A percentile compares a stretch with the other conserved stretches of the same genome.
Evolutionary conservation across 1,140 invertebrate genomes (phyloP).

Genomic region (Chironomus striatipennis): DNA sequence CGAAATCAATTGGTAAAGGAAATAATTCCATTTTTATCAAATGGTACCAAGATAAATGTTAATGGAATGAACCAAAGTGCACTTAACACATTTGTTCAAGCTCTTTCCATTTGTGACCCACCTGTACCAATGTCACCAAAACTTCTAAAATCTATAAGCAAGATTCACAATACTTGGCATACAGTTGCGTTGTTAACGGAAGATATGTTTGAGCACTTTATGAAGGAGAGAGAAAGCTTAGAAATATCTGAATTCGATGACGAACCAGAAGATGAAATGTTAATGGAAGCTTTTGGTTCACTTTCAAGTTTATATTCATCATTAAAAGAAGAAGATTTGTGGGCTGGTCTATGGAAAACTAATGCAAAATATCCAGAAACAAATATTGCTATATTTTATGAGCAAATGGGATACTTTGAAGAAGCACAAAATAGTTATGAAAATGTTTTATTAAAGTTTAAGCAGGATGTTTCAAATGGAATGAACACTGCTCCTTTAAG

Average conservation of each 20-base stretch:
- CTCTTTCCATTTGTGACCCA: conserved; percentile 75
- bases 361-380: conserved; percentile 86
- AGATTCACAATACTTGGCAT: conserved; percentile 95
- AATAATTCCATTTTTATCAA: conserved; percentile 84
- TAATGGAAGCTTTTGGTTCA: conserved; percentile 32
- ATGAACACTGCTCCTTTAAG: conserved; percentile 67
- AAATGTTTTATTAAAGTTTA: conserved; percentile 76
- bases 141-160: conserved; percentile 82
- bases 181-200: conserved; percentile 80
- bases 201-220: conserved; percentile 66
- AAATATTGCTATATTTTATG: conserved; percentile 79
- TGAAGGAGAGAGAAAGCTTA: conserved; percentile 36
- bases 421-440: conserved; percentile 84
- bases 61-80: conserved; percentile 87
- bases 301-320: conserved; percentile 83
- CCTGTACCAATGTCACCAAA: conserved; percentile 72
- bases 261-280: conserved; percentile 52
- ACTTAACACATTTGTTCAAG: conserved; percentile 87
- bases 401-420: conserved; percentile 95
- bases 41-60: conserved; percentile 85
- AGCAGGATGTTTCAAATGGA: conserved; percentile 69
- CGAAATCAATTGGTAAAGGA: conserved; percentile 68
- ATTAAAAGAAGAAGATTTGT: conserved; percentile 90
- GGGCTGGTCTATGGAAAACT: conserved; percentile 90
- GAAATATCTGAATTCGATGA: conserved; percentile 55